phyloP scores from a whole-genome alignment of 1,140 invertebrate genomes.

The Reticulitermes speratus region DNA sequence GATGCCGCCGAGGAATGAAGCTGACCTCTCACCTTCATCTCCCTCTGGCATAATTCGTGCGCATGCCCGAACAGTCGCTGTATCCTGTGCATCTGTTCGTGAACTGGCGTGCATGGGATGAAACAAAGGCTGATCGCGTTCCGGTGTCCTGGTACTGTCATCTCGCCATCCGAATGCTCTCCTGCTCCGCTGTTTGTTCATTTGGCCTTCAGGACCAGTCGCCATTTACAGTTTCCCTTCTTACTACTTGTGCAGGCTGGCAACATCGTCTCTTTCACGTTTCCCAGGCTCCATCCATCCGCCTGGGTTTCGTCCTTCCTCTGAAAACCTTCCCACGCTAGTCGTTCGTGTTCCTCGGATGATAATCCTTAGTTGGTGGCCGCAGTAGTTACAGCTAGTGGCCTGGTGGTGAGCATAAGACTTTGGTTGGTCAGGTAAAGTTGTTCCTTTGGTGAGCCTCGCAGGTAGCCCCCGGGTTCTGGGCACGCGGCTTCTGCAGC shows the following conservation, averaged over 20 bases:
- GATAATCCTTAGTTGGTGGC: neutral
- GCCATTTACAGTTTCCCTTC: neutral
- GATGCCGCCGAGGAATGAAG: too few species aligned
- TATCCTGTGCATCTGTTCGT: neutral
- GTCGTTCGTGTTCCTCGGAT: neutral
- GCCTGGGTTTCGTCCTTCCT: neutral
- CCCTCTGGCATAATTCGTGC: too few species aligned
- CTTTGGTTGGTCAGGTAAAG: neutral
- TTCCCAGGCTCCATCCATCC: conserved; percentile 7
- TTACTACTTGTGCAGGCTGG: neutral
- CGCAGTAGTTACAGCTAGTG: neutral
- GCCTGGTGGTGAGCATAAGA: conserved; percentile 17
- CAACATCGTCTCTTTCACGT: conserved; percentile 8
- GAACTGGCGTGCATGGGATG: neutral
- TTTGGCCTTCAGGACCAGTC: neutral
- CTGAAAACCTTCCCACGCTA: conserved; percentile 17
- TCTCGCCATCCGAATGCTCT: neutral
- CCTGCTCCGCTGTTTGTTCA: too few species aligned
- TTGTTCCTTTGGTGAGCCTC: neutral
- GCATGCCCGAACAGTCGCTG: neutral
- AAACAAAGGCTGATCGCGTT: neutral
- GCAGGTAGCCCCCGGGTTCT: neutral
- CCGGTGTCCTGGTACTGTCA: neutral
- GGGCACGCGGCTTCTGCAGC: neutral
- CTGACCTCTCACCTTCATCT: too few species aligned